A percentile compares a stretch with the other conserved stretches of the same genome.
Conservation (phyloP, 2,888 invertebrate genomes). For the Isotomurus palustris region DNA sequence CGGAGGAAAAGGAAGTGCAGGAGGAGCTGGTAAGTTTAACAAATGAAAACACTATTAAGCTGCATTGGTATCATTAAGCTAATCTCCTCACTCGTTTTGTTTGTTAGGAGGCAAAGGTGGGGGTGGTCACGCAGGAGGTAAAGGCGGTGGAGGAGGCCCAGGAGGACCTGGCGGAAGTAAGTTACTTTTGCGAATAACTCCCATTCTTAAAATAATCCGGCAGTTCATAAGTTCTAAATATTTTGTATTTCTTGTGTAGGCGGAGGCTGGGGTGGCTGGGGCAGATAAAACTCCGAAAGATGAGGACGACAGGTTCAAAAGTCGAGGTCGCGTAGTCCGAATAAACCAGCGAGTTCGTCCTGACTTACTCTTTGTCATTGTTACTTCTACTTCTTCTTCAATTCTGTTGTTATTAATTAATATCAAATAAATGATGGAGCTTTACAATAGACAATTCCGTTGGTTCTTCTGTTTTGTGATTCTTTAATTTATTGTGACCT, state of each 20-base stretch:
- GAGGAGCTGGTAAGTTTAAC: constrained; percentile 3
- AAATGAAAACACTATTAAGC: background rate
- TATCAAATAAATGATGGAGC: too few species aligned
- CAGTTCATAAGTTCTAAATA: background rate
- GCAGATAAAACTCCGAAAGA: background rate
- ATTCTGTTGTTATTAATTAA: too few species aligned
- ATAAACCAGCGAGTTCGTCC: too few species aligned
- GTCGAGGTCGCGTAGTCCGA: too few species aligned
- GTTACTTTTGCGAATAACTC: background rate
- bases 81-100: background rate
- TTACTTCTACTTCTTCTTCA: background rate
- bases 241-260: background rate
- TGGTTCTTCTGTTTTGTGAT: too few species aligned
- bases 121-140: constrained; percentile 7
- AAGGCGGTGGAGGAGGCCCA: constrained; percentile 5
- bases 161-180: background rate
- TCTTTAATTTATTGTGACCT: too few species aligned
- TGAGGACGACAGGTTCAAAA: too few species aligned
- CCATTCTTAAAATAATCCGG: background rate
- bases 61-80: background rate
- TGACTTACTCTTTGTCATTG: background rate
- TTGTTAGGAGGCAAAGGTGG: background rate
- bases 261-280: constrained; percentile 7
- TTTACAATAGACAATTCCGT: too few species aligned
- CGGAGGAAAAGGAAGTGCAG: constrained; percentile 8